phyloP scores from a whole-genome alignment of 2,888 invertebrate genomes.

The Nycteola revayana region DNA sequence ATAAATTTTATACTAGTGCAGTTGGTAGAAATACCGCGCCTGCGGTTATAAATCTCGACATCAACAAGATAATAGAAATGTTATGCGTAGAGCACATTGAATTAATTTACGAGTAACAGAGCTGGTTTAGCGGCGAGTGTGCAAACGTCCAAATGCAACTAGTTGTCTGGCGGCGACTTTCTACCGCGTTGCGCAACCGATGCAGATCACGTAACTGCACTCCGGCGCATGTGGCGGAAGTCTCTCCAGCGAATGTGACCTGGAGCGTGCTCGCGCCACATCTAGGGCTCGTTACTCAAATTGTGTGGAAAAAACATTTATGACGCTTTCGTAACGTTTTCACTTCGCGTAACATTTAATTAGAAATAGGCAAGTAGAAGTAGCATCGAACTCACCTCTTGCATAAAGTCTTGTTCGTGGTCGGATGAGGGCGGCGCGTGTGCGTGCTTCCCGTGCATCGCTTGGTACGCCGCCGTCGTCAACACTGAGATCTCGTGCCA shows the following conservation, averaged over 20 bases:
- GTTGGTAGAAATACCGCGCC: slow-evolving; percentile 26
- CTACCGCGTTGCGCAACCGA: slow-evolving; percentile 75
- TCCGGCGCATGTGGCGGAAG: slow-evolving; percentile 73
- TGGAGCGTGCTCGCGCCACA: slow-evolving; percentile 46
- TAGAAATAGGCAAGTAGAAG: too few species aligned
- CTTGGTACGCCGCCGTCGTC: slow-evolving; percentile 96
- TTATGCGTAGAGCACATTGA: slow-evolving; percentile 37
- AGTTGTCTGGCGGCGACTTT: slow-evolving; percentile 68
- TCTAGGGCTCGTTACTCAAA: slow-evolving; percentile 44
- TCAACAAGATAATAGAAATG: slow-evolving; percentile 43
- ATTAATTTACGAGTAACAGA: slow-evolving; percentile 62
- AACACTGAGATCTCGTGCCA: slow-evolving; percentile 98
- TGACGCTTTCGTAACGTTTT: slow-evolving; percentile 17
- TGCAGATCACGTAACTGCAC: slow-evolving; percentile 80
- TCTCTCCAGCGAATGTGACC: slow-evolving; percentile 71
- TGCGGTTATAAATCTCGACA: slow-evolving; percentile 15
- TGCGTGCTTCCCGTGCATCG: slow-evolving; percentile 88
- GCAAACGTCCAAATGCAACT: slow-evolving; percentile 69
- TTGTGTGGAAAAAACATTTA: slow-evolving; percentile 24
- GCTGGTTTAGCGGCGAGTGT: slow-evolving; percentile 58
- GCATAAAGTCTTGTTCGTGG: slow-evolving; percentile 90
- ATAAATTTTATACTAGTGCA: slow-evolving; percentile 5
- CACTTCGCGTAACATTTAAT: slow-evolving; percentile 13
- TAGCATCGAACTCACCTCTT: slow-evolving; percentile 85
- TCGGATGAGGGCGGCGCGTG: slow-evolving; percentile 71